Evolutionary conservation across 37 sponge, comb jelly and placozoan species (phyloP).

Genomic region (Dysidea cf. avara): DNA sequence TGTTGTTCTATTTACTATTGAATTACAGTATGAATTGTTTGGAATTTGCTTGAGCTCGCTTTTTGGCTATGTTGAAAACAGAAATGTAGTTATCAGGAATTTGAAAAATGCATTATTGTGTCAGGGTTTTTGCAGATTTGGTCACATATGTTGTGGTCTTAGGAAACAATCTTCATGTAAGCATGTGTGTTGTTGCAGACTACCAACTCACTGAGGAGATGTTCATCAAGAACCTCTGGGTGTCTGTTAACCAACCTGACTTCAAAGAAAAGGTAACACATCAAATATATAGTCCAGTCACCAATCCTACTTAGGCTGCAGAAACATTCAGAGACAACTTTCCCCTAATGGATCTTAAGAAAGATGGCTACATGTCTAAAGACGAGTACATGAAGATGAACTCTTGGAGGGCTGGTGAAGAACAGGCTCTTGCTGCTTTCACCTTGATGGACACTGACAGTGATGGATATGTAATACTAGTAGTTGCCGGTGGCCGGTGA

Average conservation of each 20-base stretch:
- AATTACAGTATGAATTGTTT: too few species aligned
- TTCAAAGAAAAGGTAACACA: neutral
- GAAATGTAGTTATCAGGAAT: too few species aligned
- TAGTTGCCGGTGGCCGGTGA: too few species aligned
- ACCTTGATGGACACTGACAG: neutral
- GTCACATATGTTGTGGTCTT: too few species aligned
- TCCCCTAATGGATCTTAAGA: neutral
- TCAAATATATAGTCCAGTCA: too few species aligned
- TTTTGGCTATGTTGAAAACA: too few species aligned
- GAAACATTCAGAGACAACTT: neutral
- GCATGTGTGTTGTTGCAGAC: too few species aligned
- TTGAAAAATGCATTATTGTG: too few species aligned
- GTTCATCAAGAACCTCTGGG: neutral
- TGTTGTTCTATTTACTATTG: too few species aligned
- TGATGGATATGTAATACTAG: neutral
- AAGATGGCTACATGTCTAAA: neutral
- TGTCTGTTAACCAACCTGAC: neutral
- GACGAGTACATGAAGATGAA: conserved; percentile 3
- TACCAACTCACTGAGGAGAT: neutral
- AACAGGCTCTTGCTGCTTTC: neutral
- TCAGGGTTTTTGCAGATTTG: too few species aligned
- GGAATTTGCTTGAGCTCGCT: too few species aligned
- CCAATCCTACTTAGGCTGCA: neutral
- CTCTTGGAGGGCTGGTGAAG: conserved; percentile 7
- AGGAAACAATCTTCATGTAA: too few species aligned